These are phyloP conservation scores for Macrophya annulata DNA, from an alignment of 2,888 invertebrate genomes.

Conservation along the genomic window DNA sequence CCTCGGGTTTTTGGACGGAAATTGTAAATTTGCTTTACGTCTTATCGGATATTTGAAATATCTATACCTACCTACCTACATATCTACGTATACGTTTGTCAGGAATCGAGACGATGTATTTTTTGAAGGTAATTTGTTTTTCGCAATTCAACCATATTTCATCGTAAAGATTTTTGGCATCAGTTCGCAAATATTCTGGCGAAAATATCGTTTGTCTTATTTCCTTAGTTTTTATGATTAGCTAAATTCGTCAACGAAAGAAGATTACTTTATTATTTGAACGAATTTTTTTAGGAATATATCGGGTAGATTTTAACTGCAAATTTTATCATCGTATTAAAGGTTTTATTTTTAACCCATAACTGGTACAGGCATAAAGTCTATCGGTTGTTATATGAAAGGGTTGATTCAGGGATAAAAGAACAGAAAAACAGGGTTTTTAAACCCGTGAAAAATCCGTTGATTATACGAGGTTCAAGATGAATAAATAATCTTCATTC, in stretches of 20 bases:
- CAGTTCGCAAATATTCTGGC: neutral
- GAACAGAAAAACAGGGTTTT: neutral
- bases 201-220: neutral
- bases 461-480: neutral
- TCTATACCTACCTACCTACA: neutral
- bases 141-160: neutral
- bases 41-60: conserved; percentile 14
- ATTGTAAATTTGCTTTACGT: conserved; percentile 26
- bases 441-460: neutral
- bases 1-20: conserved; percentile 23
- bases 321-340: neutral
- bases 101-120: neutral
- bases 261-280: neutral
- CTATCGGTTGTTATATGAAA: neutral
- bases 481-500: conserved; percentile 26
- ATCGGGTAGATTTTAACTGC: neutral
- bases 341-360: neutral
- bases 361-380: neutral
- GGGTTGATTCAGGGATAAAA: neutral
- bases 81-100: neutral
- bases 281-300: neutral
- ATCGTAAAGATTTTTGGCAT: neutral
- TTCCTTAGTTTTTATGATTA: neutral
- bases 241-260: neutral
- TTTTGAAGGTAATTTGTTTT: neutral